These are phyloP conservation scores for Scolopax rusticola DNA, from an alignment of 2,797 vertebrate species.

Conservation along the genomic window DNA sequence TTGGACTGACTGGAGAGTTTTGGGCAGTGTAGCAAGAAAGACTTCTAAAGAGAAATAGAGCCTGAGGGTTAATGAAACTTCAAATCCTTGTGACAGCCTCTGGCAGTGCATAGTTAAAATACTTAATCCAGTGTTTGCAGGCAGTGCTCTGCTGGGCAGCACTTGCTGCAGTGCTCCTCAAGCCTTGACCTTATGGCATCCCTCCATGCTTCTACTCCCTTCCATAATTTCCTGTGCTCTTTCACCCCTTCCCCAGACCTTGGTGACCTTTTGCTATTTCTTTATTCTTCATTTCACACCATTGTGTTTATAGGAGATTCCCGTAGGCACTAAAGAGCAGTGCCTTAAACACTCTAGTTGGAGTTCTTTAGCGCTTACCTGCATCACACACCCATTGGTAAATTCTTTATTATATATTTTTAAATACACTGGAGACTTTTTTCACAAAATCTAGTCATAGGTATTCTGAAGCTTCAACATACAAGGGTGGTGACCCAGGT, in stretches of 20 bases:
- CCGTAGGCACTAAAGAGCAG: not conserved
- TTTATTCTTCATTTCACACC: not conserved
- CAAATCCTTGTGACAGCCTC: not conserved
- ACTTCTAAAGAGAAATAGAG: not conserved
- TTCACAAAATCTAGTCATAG: not conserved
- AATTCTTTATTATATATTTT: not conserved
- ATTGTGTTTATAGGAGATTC: not conserved
- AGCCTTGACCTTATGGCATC: not conserved
- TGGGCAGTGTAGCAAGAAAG: not conserved
- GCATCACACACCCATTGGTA: fast-evolving
- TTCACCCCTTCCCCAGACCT: not conserved
- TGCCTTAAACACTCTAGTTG: not conserved
- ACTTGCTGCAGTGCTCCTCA: not conserved
- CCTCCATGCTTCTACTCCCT: not conserved
- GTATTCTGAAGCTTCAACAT: not conserved
- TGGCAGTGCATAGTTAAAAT: not conserved
- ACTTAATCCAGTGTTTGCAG: not conserved
- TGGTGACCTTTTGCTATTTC: not conserved
- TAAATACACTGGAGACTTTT: not conserved
- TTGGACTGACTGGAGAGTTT: not conserved
- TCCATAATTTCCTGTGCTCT: not conserved
- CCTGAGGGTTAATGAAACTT: not conserved
- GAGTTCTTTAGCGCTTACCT: not conserved
- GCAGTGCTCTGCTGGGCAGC: not conserved
- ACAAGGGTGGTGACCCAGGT: not conserved